phyloP scores from a whole-genome alignment of 2,888 invertebrate species.

The Polyommatus iphigenia region DNA sequence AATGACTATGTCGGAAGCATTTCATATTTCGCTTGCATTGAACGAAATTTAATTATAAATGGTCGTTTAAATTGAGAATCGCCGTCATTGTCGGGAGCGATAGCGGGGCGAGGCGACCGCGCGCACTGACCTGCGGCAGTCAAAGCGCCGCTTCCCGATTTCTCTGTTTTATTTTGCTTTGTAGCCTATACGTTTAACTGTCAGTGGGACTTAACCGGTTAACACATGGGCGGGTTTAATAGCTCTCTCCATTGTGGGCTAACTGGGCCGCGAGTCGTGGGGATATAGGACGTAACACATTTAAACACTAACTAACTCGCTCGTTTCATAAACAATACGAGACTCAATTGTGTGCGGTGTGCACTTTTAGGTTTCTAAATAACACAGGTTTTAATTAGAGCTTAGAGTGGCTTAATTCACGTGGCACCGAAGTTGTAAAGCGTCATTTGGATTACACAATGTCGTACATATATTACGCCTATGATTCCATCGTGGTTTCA shows the following conservation, averaged over 20 bases:
- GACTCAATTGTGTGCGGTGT: slow-evolving; percentile 32
- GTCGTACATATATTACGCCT: background rate
- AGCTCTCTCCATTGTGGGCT: slow-evolving; percentile 57
- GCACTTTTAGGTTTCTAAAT: slow-evolving; percentile 27
- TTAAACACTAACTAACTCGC: slow-evolving; percentile 46
- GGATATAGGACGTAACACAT: slow-evolving; percentile 47
- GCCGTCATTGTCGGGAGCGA: background rate
- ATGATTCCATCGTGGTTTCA: background rate
- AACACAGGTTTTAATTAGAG: slow-evolving; percentile 53
- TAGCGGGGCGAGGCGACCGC: slow-evolving; percentile 34
- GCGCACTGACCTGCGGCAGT: slow-evolving; percentile 39
- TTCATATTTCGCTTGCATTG: background rate
- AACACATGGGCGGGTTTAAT: slow-evolving; percentile 70
- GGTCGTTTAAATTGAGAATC: background rate
- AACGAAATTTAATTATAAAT: slow-evolving; percentile 6
- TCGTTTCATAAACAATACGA: slow-evolving; percentile 40
- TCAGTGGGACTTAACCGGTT: slow-evolving; percentile 66
- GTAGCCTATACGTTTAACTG: slow-evolving; percentile 54
- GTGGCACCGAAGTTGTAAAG: background rate
- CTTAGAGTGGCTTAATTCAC: slow-evolving; percentile 40
- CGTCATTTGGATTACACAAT: background rate
- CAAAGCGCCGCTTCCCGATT: slow-evolving; percentile 46
- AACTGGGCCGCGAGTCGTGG: slow-evolving; percentile 51
- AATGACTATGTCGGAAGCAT: background rate
- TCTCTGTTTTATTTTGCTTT: slow-evolving; percentile 56